A percentile compares a stretch with the other conserved stretches of the same genome.
phyloP scores from a whole-genome alignment of 2,888 invertebrate species.

The Luffia ferchaultella region DNA sequence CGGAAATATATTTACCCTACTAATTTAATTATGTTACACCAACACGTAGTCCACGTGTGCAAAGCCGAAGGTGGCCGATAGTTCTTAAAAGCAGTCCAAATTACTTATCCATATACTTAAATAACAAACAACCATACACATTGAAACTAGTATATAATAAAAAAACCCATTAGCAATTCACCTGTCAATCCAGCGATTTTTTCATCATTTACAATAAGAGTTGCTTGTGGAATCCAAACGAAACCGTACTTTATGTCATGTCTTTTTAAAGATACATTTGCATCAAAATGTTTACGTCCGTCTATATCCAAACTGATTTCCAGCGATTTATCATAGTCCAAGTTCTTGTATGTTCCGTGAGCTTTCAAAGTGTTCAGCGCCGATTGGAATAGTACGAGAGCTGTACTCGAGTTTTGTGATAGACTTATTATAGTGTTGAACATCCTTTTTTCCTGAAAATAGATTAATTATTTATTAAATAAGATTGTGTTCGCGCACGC shows the following conservation, averaged over 20 bases:
- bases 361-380: conserved; percentile 73
- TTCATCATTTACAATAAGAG: conserved; percentile 77
- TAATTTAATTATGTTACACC: too few species aligned
- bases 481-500: too few species aligned
- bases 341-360: conserved; percentile 75
- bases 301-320: conserved; percentile 78
- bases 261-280: conserved; percentile 66
- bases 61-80: too few species aligned
- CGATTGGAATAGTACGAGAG: conserved; percentile 70
- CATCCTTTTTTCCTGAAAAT: conserved; percentile 50
- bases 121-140: too few species aligned
- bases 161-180: too few species aligned
- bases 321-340: conserved; percentile 72
- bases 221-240: conserved; percentile 74
- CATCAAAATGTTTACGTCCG: conserved; percentile 74
- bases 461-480: too few species aligned
- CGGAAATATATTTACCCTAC: too few species aligned
- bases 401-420: conserved; percentile 45
- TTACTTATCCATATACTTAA: too few species aligned
- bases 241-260: conserved; percentile 71
- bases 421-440: conserved; percentile 44
- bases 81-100: too few species aligned
- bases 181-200: conserved; percentile 75
- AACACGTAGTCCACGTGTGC: too few species aligned
- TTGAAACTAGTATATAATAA: too few species aligned